These are phyloP conservation scores for Pygoscelis adeliae DNA, from an alignment of 2,113 vertebrate genomes.

Conservation along the genomic window DNA sequence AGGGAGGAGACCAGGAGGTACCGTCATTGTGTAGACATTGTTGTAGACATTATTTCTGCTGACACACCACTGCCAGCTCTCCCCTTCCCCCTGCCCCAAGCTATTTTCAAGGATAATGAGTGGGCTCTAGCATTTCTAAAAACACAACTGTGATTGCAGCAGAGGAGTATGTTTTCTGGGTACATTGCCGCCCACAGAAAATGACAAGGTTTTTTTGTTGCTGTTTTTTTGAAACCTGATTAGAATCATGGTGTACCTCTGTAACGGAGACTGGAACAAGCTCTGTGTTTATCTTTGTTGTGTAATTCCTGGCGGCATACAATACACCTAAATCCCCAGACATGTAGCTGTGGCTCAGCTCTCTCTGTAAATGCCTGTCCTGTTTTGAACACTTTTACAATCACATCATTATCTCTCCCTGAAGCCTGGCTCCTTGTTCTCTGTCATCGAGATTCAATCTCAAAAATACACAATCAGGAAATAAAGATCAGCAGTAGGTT, in stretches of 20 bases:
- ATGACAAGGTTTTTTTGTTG: not conserved
- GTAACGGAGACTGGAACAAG: not conserved
- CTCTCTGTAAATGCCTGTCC: not conserved
- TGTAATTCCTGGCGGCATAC: not conserved
- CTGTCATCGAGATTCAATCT: not conserved
- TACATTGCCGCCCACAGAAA: not conserved
- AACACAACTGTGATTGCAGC: not conserved
- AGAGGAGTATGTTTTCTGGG: constrained; percentile 24
- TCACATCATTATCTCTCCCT: not conserved
- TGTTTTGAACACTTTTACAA: not conserved
- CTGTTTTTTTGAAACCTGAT: not conserved
- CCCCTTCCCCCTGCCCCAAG: not conserved
- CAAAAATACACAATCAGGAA: not conserved
- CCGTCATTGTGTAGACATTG: not conserved
- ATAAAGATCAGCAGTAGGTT: not conserved
- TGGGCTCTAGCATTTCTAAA: not conserved
- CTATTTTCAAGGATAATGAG: constrained; percentile 22
- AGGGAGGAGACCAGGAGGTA: not conserved
- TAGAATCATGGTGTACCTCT: not conserved
- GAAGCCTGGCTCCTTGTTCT: not conserved
- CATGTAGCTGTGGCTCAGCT: not conserved
- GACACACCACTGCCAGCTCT: not conserved
- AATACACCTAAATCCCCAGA: not conserved
- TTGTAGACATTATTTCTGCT: not conserved
- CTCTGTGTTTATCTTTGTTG: not conserved